Base-by-base conservation (phyloP, 2,113 vertebrate species). In the mouse (Mus musculus) region DNA sequence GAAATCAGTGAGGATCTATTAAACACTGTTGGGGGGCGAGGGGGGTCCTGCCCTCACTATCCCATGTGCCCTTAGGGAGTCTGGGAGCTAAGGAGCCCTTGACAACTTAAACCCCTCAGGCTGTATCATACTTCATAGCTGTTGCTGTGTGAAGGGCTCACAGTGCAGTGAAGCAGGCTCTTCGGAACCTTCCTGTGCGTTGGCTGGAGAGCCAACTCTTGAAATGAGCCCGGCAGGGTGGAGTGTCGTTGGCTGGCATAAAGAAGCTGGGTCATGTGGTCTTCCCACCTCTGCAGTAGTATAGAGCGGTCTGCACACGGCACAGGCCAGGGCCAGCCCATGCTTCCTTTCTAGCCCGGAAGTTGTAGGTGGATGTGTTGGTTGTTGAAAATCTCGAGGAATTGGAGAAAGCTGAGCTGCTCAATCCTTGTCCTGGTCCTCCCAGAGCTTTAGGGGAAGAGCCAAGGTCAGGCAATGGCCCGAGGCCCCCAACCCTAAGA, bases 51-150 rank as follows among this genome's bases (percentile, higher is more conserved):
- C 36, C 30, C 30, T 65, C 4, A 65, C n/a, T 61, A 16, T 36
- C 0, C 22, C 14, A 33, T 36, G 24, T 11, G 1, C 20, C 2
- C 7, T 3, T 2, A 0, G 3, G 14, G 56, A 14, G 19, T 88
- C n/a, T 3, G 36, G 36, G 30, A 84, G 54, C 9, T 20, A 20
- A 46, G 69, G 7, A 0, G 0, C 46, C 42, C 22, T 0, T 6
- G 63, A 12, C 16, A 36, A 24, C 54, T 14, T 20, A 24, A 30
- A 59, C 7, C n/a, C n/a, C 49, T 61, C 13, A 28, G 67, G 28
- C 16, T 28, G 17, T 42, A 12, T 69, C 22, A 56, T 24, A 11
- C 54, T 56, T 17, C 13, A 19, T 2, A 42, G 56, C 42, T 19
- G 5, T 49, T 61, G 42, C 1, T n/a, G 24, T 90, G 67, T 76